Conservation (phyloP, 2,113 vertebrate genomes). For the Nycticebus coucang region DNA sequence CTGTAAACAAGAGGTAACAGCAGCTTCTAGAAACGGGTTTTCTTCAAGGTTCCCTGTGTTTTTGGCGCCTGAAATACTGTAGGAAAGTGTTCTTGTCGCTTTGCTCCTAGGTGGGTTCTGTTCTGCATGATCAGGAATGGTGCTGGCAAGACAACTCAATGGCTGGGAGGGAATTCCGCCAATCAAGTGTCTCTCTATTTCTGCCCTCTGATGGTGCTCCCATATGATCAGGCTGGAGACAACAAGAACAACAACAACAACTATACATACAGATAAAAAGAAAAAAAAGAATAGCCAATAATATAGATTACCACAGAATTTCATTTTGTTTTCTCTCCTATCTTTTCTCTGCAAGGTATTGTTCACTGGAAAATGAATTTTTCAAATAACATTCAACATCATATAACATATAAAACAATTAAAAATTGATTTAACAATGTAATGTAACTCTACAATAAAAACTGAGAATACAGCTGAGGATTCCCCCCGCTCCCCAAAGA, state of each 20-base stretch:
- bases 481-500: background rate
- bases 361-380: background rate
- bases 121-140: constrained; percentile 85
- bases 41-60: constrained; percentile 91
- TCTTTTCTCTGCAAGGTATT: constrained; percentile 78
- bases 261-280: constrained; percentile 49
- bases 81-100: constrained; percentile 85
- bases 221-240: constrained; percentile 81
- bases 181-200: constrained; percentile 67
- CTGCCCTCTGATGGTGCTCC: constrained; percentile 76
- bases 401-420: background rate
- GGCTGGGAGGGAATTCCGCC: constrained; percentile 83
- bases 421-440: background rate
- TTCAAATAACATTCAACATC: background rate
- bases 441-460: background rate
- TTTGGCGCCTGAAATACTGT: constrained; percentile 92
- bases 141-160: constrained; percentile 88
- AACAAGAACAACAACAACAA: constrained; percentile 58
- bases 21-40: constrained; percentile 92
- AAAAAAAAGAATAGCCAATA: constrained; percentile 48
- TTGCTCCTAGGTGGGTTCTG: constrained; percentile 81
- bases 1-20: constrained; percentile 99
- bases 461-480: background rate
- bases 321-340: constrained; percentile 71
- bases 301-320: constrained; percentile 79